Evolutionary conservation across 2,797 vertebrate species (phyloP), one percentile per base, ranked within the genome.

Genomic region (Acrocephalus scirpaceus): DNA sequence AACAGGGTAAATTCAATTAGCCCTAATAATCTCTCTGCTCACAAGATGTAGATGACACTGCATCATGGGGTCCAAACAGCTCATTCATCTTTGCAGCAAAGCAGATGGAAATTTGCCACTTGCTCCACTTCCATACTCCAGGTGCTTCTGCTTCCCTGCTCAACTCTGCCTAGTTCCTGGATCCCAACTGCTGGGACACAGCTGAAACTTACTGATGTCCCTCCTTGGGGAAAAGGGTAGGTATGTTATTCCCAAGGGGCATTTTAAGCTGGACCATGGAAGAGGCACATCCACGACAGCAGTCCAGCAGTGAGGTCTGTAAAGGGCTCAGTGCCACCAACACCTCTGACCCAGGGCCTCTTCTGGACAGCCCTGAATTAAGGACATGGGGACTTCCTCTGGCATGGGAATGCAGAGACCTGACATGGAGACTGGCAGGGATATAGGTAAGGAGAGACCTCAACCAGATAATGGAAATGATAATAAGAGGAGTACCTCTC

Each of bases 1-100:
- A 94, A 22, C 36, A 74, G n/a, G 51, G 23, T 51, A 95, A 85
- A 94, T 95, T 81, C 56, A 72, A 86, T 96, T 93, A 90, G 23
- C 40, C 48, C n/a, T 93, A 81, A 76, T 11, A 81, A 57, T 78
- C 29, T 91, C 76, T 34, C 29, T 2, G 1, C 69, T 90, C 13
- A 81, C 85, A 78, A 58, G 62, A 79, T 44, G 20, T 38, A 58
- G 86, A 72, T 86, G 79, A 83, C 48, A 56, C 8, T 65, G 51
- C 25, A 65, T 67, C 80, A 86, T 42, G 78, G 67, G 66, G 25
- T 53, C 29, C 84, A 70, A 89, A 30, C 38, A 74, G 20, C 32
- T 89, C 53, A 15, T 91, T 94, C 11, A 2, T 74, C 91, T 91
- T 82, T 83, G 81, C 44, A 84, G 57, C 25, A 80, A 76, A 92